Conservation (phyloP, 2,113 vertebrate genomes). For the Penelope pileata region DNA sequence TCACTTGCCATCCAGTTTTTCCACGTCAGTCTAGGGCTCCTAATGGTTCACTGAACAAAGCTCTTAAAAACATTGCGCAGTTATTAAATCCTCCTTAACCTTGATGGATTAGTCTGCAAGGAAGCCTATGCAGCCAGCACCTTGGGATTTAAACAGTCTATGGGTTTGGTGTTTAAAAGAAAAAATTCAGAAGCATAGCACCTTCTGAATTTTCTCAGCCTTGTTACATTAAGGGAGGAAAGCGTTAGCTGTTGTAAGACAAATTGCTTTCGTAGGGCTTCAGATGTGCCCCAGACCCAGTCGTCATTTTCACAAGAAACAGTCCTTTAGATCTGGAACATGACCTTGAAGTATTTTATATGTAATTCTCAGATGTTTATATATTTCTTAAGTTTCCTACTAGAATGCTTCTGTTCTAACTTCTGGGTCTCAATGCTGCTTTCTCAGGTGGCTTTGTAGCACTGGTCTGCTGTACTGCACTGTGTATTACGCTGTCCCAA, state of each 20-base stretch:
- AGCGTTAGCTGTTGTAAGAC: background rate
- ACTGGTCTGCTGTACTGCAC: background rate
- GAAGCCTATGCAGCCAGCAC: background rate
- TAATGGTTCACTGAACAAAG: background rate
- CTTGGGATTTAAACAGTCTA: background rate
- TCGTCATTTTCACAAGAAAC: background rate
- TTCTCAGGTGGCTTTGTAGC: background rate
- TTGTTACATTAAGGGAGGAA: background rate
- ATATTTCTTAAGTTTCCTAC: background rate
- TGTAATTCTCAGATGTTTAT: background rate
- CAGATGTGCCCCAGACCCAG: background rate
- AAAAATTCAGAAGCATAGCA: background rate
- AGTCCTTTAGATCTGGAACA: background rate
- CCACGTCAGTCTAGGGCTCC: background rate
- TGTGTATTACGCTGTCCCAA: background rate
- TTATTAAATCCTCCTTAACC: background rate
- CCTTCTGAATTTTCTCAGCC: background rate
- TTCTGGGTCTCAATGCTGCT: background rate
- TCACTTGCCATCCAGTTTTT: background rate
- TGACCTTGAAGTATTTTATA: background rate
- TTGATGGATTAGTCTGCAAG: background rate
- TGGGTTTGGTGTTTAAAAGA: background rate
- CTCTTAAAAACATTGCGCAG: background rate
- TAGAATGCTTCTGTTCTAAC: background rate
- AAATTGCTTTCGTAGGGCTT: background rate